phyloP scores from a whole-genome alignment of 2,797 vertebrate species.

The Clarias platycephalus region DNA sequence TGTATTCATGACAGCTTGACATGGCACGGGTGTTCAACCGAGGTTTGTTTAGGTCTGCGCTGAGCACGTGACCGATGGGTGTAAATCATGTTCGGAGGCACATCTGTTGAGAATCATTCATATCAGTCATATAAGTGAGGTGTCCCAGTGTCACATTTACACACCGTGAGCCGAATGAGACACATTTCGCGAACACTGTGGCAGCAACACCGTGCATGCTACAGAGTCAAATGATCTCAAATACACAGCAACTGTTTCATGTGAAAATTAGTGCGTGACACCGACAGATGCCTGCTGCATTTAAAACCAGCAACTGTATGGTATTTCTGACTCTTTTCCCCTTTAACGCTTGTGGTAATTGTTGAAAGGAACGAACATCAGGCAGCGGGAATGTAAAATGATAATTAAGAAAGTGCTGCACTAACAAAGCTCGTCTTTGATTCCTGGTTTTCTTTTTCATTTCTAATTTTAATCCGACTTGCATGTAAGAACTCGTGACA shows the following conservation, averaged over 20 bases:
- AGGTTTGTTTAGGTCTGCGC: constrained; percentile 45
- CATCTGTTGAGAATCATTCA: constrained; percentile 46
- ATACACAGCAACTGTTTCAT: background rate
- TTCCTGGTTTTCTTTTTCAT: constrained; percentile 12
- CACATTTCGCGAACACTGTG: background rate
- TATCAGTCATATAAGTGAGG: constrained; percentile 9
- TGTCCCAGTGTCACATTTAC: constrained; percentile 22
- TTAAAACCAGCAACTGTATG: background rate
- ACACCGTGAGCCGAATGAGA: background rate
- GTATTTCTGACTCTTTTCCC: background rate
- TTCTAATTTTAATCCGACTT: constrained; percentile 39
- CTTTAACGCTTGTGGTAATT: background rate
- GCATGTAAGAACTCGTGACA: constrained; percentile 44
- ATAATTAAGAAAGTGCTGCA: constrained; percentile 31
- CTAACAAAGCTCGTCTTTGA: constrained; percentile 15
- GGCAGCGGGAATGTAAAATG: constrained; percentile 8
- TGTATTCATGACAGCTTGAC: constrained; percentile 46
- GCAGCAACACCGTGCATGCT: background rate
- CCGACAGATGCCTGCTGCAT: constrained; percentile 3
- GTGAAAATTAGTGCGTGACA: background rate
- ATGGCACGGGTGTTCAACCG: constrained; percentile 29
- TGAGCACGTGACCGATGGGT: constrained; percentile 28
- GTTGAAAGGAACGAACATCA: background rate
- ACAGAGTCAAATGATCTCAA: background rate
- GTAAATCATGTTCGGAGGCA: constrained; percentile 42